Conservation (phyloP, 2,888 invertebrate genomes). For the Caenorhabditis angaria region DNA sequence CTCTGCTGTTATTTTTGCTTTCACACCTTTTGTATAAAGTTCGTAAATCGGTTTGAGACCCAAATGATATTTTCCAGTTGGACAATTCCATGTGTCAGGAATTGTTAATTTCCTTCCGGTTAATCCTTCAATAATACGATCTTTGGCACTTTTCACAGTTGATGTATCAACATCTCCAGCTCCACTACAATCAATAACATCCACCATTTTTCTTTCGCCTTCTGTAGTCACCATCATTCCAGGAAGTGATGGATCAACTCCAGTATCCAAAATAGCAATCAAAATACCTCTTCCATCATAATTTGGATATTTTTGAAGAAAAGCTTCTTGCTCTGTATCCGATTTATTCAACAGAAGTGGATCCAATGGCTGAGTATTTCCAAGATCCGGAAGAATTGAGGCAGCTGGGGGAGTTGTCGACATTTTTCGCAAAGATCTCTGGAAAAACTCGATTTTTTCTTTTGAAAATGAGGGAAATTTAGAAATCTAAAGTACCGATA, state of each 20-base stretch:
- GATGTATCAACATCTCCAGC: conserved; percentile 95
- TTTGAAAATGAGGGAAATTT: not conserved
- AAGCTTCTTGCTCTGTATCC: conserved; percentile 48
- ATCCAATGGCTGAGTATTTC: conserved; percentile 30
- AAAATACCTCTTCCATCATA: conserved; percentile 87
- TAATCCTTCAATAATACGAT: conserved; percentile 82
- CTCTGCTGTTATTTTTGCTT: conserved; percentile 76
- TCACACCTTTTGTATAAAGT: conserved; percentile 82
- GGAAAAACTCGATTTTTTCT: not conserved
- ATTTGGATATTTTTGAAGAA: conserved; percentile 59
- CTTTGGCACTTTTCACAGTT: conserved; percentile 79
- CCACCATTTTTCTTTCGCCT: conserved; percentile 90
- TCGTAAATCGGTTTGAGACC: conserved; percentile 87
- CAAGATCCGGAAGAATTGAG: not conserved
- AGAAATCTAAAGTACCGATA: not conserved
- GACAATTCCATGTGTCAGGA: conserved; percentile 85
- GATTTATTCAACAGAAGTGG: conserved; percentile 31
- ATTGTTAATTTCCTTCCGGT: conserved; percentile 89
- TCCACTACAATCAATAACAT: conserved; percentile 93
- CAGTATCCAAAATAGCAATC: conserved; percentile 96
- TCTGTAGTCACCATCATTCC: conserved; percentile 90
- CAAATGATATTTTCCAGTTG: conserved; percentile 84
- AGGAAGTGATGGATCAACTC: conserved; percentile 93
- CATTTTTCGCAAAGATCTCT: conserved; percentile 8
- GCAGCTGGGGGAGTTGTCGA: conserved; percentile 25